Base-by-base conservation (phyloP, 1,140 invertebrate species). In the Danaus melanippus region DNA sequence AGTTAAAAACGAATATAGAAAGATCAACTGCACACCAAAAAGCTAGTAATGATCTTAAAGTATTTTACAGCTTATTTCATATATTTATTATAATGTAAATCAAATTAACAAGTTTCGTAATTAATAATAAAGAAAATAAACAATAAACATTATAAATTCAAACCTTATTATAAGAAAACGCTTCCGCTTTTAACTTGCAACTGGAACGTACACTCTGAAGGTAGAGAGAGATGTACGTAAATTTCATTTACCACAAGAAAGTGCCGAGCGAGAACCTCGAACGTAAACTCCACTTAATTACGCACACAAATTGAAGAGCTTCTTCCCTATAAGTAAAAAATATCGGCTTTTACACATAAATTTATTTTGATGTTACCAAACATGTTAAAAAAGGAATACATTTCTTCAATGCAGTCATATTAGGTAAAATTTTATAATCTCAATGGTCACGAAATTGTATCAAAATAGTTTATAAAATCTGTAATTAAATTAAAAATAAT, bases 211-310 rank as follows among this genome's bases (percentile, higher is more conserved):
- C 63, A 68, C 74, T 76, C 66, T 69, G 72, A 81, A 79, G 77
- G 74, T 79, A 69, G 75, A 76, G 21, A 32, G 21, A 32, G 74
- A 74, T 71, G 77, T 81, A 82, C 80, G 83, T 86, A 86, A 86
- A 86, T 86, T 86, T 82, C 83, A 86, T 86, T 86, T 84, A 76
- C 76, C 78, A 72, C 58, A 79, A 70, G 76, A 74, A 84, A 86
- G 83, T 86, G 83, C 80, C 74, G 73, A 77, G 79, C 74, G 67
- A 60, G 68, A 65, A 67, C 68, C 77, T 71, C 67, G 69, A 82
- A 81, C 78, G 79, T 78, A 82, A 84, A 84, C 79, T 81, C 72
- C 71, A 85, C 82, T 85, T 85, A 85, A 85, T 85, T 85, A 85
- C 82, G 80, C 74, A 83, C 82, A 85, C 80, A 85, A 84, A 85